phyloP scores from a whole-genome alignment of 2,888 invertebrate genomes.

The Parasteatoda lunata region DNA sequence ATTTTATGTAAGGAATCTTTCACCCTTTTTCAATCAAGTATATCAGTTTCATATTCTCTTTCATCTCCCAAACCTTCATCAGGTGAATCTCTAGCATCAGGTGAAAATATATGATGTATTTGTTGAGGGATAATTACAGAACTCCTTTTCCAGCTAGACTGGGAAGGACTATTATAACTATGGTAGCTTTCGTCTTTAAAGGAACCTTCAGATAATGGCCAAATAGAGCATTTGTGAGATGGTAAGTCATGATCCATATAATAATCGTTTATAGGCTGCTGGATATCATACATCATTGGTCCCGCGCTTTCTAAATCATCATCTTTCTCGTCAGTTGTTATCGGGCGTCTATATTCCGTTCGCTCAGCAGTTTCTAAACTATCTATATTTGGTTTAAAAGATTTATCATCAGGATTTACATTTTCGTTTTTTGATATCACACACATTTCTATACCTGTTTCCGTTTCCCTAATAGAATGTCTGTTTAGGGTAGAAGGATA shows the following conservation, averaged over 20 bases:
- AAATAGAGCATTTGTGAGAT: constrained; percentile 58
- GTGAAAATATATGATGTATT: constrained; percentile 66
- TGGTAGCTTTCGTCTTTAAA: constrained; percentile 67
- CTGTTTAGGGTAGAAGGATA: constrained; percentile 52
- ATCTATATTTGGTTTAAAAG: constrained; percentile 36
- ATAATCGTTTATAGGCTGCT: constrained; percentile 56
- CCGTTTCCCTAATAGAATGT: constrained; percentile 59
- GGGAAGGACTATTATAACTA: constrained; percentile 66
- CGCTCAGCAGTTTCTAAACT: constrained; percentile 36
- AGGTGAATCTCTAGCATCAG: constrained; percentile 70
- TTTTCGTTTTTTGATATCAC: constrained; percentile 48
- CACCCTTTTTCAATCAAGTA: constrained; percentile 57
- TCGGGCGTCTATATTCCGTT: constrained; percentile 39
- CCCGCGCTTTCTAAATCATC: constrained; percentile 55
- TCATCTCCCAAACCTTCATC: constrained; percentile 71
- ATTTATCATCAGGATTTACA: constrained; percentile 24
- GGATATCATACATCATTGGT: constrained; percentile 59
- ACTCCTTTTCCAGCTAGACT: constrained; percentile 63
- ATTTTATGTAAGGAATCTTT: not conserved
- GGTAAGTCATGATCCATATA: constrained; percentile 61
- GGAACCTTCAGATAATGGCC: constrained; percentile 65
- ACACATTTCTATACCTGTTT: constrained; percentile 63
- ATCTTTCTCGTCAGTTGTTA: constrained; percentile 57
- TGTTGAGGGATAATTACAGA: constrained; percentile 58
- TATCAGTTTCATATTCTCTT: constrained; percentile 70